Conservation (phyloP, 2,888 invertebrate genomes). For the Diarsia dahlii region DNA sequence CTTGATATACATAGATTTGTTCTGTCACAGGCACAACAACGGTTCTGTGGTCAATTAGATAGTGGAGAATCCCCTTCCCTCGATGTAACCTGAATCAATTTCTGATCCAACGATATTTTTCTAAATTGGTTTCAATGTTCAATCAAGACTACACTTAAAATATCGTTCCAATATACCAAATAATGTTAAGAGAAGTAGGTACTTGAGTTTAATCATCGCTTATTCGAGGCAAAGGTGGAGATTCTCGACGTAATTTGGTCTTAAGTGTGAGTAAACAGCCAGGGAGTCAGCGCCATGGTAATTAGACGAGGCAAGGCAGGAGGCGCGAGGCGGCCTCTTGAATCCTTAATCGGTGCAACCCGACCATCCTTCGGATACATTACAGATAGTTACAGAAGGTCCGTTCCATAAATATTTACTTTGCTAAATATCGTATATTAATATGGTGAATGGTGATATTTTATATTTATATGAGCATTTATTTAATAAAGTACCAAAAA, state of each 20-base stretch:
- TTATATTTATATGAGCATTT: too few relatives aligned
- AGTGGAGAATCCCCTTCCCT: not conserved
- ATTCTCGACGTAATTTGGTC: conserved; percentile 76
- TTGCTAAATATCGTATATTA: too few relatives aligned
- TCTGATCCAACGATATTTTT: not conserved
- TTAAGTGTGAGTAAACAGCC: conserved; percentile 81
- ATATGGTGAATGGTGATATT: too few relatives aligned
- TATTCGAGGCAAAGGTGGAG: conserved; percentile 59
- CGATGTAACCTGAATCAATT: not conserved
- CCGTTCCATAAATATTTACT: too few relatives aligned
- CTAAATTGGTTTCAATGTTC: not conserved
- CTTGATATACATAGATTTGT: not conserved
- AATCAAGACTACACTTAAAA: not conserved
- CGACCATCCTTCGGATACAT: conserved; percentile 56
- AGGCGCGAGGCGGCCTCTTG: conserved; percentile 75
- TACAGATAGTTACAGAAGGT: not conserved
- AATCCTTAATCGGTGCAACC: conserved; percentile 84
- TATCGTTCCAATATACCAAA: not conserved
- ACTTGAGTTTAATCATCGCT: conserved; percentile 39
- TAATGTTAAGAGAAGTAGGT: not conserved
- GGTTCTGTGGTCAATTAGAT: not conserved
- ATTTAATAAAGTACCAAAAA: too few relatives aligned
- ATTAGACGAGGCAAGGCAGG: conserved; percentile 76
- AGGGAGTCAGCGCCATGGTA: conserved; percentile 80
- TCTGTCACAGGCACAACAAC: not conserved